phyloP scores from a whole-genome alignment of 92 coral and sea anemone genomes.

The Phenganax stokvisi region DNA sequence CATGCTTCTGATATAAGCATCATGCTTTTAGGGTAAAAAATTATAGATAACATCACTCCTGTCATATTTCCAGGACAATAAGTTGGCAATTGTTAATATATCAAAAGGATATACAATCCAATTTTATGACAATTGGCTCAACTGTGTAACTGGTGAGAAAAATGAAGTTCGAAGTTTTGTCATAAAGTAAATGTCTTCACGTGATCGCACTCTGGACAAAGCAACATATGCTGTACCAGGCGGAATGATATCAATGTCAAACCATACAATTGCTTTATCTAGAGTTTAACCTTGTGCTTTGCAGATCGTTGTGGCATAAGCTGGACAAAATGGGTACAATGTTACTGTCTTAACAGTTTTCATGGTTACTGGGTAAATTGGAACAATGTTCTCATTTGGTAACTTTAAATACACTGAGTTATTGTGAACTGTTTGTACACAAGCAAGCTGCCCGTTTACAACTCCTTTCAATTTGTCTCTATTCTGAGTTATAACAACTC shows the following conservation, averaged over 20 bases:
- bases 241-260: constrained; percentile 12
- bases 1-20: too few species aligned
- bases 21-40: too few species aligned
- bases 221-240: not conserved
- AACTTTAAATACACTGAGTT: not conserved
- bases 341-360: not conserved
- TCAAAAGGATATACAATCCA: too few species aligned
- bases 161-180: not conserved
- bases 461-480: not conserved
- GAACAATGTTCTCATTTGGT: not conserved
- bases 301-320: constrained; percentile 21
- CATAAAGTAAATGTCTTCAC: not conserved
- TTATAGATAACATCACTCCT: too few species aligned
- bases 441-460: constrained; percentile 2
- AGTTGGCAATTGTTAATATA: too few species aligned
- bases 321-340: not conserved
- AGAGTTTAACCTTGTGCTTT: constrained; percentile 23
- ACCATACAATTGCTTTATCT: constrained; percentile 5
- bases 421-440: constrained; percentile 1
- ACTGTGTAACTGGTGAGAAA: constrained; percentile 1
- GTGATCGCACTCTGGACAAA: not conserved
- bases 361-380: constrained; percentile 9
- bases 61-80: too few species aligned
- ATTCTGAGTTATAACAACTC: constrained; percentile 13
- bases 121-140: not conserved